Evolutionary conservation across 2,888 invertebrate genomes (phyloP), one percentile per base, ranked within the genome.

Genomic region (Ormyrus labotus): DNA sequence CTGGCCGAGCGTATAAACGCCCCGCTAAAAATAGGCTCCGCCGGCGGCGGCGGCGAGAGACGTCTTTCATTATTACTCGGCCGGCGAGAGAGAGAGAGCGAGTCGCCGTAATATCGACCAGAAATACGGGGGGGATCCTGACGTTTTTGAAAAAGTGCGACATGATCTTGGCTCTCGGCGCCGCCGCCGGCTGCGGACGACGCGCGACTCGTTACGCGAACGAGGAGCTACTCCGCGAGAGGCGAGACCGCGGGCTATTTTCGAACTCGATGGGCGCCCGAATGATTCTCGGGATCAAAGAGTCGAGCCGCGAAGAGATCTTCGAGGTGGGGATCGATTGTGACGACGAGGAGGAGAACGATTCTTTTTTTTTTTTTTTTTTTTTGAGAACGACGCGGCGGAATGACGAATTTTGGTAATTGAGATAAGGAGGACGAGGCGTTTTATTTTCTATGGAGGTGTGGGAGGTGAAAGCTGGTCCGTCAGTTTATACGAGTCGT

Each of bases 131-230:
- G 19, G 19, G 19, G 51, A 53, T 69, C 47, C 6, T 48, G 70
- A 70, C 48, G 58, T 7, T 64, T 61, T 51, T 75, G 65, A 70
- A 78, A 78, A 81, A 75, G 10, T 67, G n/a, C 74, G 67, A 81
- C 78, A 74, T 10, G 69, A 71, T 63, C 69, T 77, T 81, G 77
- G 74, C 65, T 19, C 13, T 19, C 19, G 19, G 19, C 19, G 19
- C 19, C 19, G 53, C 19, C 19, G 53, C 19, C 19, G 19, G 1
- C 19, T 1, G 19, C n/a, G 45, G 63, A 45, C 51, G 34, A 19
- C 19, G 60, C 53, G 9, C 60, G 11, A 48, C 11, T 74, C 51
- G 58, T 80, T 74, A 58, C 58, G 19, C 5, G 77, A 61, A 58
- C 60, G 58, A 50, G 50, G 64, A 9, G 45, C n/a, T n/a, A 8